phyloP scores from a whole-genome alignment of 2,888 invertebrate genomes.

The Nineta flava region DNA sequence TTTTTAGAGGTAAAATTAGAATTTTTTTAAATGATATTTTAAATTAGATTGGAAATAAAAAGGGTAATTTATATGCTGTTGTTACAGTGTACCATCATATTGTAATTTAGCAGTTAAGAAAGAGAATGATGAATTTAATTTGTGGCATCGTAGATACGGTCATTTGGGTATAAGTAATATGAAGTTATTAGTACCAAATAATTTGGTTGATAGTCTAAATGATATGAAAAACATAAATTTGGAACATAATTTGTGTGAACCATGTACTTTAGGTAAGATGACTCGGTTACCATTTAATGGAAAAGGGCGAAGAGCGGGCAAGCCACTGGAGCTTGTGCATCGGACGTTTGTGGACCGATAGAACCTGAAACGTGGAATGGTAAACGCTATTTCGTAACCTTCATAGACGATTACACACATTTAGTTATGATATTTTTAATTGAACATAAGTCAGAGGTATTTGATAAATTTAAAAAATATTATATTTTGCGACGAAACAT shows the following conservation, averaged over 20 bases:
- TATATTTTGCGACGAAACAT: constrained; percentile 4
- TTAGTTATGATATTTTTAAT: background rate
- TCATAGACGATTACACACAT: background rate
- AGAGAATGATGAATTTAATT: too few relatives aligned
- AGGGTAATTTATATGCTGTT: background rate
- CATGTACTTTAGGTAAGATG: background rate
- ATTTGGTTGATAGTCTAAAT: too few relatives aligned
- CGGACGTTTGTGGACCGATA: background rate
- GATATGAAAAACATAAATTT: too few relatives aligned
- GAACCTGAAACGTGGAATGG: too few relatives aligned
- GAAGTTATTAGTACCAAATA: too few relatives aligned
- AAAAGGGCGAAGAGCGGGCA: background rate
- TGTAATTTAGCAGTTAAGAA: background rate
- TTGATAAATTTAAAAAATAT: background rate
- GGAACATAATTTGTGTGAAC: too few relatives aligned
- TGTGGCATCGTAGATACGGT: too few relatives aligned
- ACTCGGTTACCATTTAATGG: background rate
- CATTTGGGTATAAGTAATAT: too few relatives aligned
- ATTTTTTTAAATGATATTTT: background rate
- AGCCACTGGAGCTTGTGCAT: background rate
- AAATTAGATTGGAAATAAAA: background rate
- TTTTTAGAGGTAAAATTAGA: too few relatives aligned
- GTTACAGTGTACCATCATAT: too few relatives aligned
- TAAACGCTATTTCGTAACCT: too few relatives aligned
- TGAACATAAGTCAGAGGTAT: background rate